Conservation (phyloP, 2,888 invertebrate species). For the Chloroclystis v-ata region DNA sequence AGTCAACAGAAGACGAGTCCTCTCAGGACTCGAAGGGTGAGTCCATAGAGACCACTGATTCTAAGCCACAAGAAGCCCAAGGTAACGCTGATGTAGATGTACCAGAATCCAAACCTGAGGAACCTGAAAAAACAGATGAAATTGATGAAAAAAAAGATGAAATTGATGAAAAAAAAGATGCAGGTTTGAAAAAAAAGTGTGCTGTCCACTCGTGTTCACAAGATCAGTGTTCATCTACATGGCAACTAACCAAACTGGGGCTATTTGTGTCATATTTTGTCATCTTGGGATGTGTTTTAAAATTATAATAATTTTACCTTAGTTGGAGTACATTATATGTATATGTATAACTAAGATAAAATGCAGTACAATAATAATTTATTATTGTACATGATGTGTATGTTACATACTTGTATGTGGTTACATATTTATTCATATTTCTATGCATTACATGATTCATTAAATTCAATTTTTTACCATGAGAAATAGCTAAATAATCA, state of each 20-base stretch:
- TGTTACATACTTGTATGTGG: too few species aligned
- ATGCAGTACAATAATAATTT: too few species aligned
- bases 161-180: slow-evolving; percentile 9
- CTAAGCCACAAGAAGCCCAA: slow-evolving; percentile 43
- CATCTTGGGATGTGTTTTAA: slow-evolving; percentile 9
- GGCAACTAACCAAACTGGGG: slow-evolving; percentile 59
- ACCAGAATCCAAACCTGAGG: slow-evolving; percentile 44
- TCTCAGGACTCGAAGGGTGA: slow-evolving; percentile 77
- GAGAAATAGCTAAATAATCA: too few species aligned
- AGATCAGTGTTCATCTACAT: slow-evolving; percentile 61
- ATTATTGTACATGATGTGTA: too few species aligned
- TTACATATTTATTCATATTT: too few species aligned
- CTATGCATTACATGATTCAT: too few species aligned
- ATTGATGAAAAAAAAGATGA: slow-evolving; percentile 9
- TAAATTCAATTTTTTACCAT: too few species aligned
- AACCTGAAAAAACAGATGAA: slow-evolving; percentile 17
- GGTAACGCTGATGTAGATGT: slow-evolving; percentile 70
- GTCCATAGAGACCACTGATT: slow-evolving; percentile 33
- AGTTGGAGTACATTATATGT: too few species aligned
- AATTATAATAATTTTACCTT: too few species aligned
- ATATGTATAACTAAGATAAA: too few species aligned
- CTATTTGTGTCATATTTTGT: slow-evolving; percentile 27
- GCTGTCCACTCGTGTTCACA: slow-evolving; percentile 34
- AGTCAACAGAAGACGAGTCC: slow-evolving; percentile 74
- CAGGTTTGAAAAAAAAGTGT: slow-evolving; percentile 50